A percentile compares a stretch with the other conserved stretches of the same genome.
These are phyloP conservation scores for Tenebrio molitor DNA, from an alignment of 1,140 invertebrate genomes.

Conservation along the genomic window DNA sequence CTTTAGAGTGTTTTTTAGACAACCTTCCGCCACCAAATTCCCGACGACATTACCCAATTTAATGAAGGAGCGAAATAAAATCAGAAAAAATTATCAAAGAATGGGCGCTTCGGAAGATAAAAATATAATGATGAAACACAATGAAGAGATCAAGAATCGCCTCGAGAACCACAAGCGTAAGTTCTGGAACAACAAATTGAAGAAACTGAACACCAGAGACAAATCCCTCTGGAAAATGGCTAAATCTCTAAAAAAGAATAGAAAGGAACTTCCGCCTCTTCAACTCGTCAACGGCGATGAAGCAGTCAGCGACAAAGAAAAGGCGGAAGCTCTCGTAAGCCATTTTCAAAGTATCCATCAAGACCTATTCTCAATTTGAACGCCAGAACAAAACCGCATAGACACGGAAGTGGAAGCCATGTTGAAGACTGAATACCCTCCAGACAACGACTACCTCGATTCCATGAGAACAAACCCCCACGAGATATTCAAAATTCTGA, in stretches of 20 bases:
- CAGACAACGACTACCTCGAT: too few species aligned
- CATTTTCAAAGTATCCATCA: background rate
- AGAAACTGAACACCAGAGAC: background rate
- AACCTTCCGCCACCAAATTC: too few species aligned
- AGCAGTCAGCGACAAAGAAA: background rate
- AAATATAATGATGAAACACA: too few species aligned
- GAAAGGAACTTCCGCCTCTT: background rate
- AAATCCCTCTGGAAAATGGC: background rate
- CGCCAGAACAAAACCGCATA: background rate
- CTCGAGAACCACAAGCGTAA: too few species aligned
- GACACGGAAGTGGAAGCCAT: background rate
- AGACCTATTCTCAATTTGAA: background rate
- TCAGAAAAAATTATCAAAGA: too few species aligned
- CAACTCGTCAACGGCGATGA: background rate
- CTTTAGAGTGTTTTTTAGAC: too few species aligned
- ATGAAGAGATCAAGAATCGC: too few species aligned
- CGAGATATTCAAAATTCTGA: too few species aligned
- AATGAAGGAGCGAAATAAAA: too few species aligned
- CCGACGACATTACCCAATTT: too few species aligned
- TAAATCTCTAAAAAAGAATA: slow-evolving; percentile 2
- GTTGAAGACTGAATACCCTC: background rate
- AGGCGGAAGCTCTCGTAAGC: background rate
- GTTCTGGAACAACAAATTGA: background rate
- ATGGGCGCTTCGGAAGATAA: too few species aligned
- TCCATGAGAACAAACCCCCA: too few species aligned